phyloP scores from a whole-genome alignment of 2,113 vertebrate species.

The Bagarius yarrelli region DNA sequence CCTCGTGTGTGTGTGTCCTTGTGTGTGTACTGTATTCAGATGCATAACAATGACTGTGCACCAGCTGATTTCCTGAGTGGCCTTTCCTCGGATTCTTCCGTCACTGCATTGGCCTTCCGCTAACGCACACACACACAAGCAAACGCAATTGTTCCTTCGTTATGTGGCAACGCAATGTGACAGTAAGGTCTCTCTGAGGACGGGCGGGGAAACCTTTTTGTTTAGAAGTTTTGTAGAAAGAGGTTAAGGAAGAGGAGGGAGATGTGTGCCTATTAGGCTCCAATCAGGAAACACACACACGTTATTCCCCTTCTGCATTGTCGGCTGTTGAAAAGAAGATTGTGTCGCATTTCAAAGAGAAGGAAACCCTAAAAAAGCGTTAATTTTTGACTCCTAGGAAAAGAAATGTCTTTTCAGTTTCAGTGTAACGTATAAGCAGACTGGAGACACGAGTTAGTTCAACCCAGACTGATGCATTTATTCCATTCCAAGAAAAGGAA shows the following conservation, averaged over 20 bases:
- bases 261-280: not conserved
- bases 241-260: constrained; percentile 1
- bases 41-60: constrained; percentile 35
- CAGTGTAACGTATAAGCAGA: too few relatives aligned
- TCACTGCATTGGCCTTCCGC: constrained; percentile 9
- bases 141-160: not conserved
- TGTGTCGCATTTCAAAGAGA: not conserved
- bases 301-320: constrained; percentile 22
- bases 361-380: not conserved
- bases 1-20: constrained; percentile 31
- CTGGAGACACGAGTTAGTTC: too few relatives aligned
- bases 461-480: too few relatives aligned
- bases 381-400: not conserved
- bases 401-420: not conserved
- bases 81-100: constrained; percentile 52
- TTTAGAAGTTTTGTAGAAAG: constrained; percentile 18
- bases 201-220: constrained; percentile 10
- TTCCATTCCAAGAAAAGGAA: too few relatives aligned
- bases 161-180: not conserved
- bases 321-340: not conserved
- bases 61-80: constrained; percentile 52
- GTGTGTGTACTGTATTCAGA: constrained; percentile 25
- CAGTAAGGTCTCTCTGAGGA: constrained; percentile 15
- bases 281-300: constrained; percentile 40
- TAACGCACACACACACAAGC: not conserved